These are phyloP conservation scores for Cyclargus thomasi DNA, from an alignment of 1,140 invertebrate species.

Conservation along the genomic window DNA sequence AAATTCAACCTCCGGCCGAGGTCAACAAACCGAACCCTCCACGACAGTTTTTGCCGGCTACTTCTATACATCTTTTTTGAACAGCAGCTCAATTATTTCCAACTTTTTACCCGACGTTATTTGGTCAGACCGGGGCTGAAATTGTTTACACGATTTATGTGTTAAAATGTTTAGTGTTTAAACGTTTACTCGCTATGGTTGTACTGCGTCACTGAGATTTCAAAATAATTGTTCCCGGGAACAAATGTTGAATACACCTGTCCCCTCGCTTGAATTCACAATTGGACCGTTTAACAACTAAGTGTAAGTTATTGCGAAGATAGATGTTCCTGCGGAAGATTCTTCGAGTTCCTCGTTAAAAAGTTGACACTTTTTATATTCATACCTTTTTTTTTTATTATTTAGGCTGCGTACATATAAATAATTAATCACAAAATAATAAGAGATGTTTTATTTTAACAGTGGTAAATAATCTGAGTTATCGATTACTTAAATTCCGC, in stretches of 20 bases:
- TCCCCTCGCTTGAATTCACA: slow-evolving; percentile 1
- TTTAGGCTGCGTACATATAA: no score
- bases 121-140: slow-evolving; percentile 43
- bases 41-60: slow-evolving; percentile 61
- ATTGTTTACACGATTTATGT: slow-evolving; percentile 59
- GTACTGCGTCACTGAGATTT: slow-evolving; percentile 17
- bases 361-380: not conserved
- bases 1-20: slow-evolving; percentile 45
- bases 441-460: not conserved
- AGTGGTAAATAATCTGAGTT: not conserved
- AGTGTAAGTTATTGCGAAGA: not conserved
- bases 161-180: slow-evolving; percentile 45
- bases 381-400: not conserved
- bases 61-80: slow-evolving; percentile 65
- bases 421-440: not conserved
- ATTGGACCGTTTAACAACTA: slow-evolving; percentile 1
- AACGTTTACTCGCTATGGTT: slow-evolving; percentile 29
- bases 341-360: not conserved
- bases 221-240: slow-evolving; percentile 17
- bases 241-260: slow-evolving; percentile 21
- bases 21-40: slow-evolving; percentile 48
- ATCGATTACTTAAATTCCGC: not conserved
- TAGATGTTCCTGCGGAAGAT: not conserved
- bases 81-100: slow-evolving; percentile 62
- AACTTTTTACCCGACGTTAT: slow-evolving; percentile 54